Evolutionary conservation across 2,888 invertebrate species (phyloP), one percentile per base, ranked within the genome.

Genomic region (Orchestes rusci): DNA sequence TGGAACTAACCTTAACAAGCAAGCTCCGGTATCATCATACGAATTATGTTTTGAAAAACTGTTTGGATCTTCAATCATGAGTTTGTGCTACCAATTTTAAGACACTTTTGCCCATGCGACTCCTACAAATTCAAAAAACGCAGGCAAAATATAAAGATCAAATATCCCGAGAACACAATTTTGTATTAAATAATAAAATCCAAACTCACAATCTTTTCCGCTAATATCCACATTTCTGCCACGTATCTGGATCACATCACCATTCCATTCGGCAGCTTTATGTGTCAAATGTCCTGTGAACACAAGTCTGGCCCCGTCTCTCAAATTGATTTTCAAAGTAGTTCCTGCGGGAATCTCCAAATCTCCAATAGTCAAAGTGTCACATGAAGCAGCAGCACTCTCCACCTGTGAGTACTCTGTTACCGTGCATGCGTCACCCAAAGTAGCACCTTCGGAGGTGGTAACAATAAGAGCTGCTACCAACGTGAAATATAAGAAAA

Each of bases 261-360:
- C 45, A 28, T 31, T 27, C 45, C 41, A 45, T 27, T 45, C 41
- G 7, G 30, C 37, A 8, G 37, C 32, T 37, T 30, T 33, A 16
- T 45, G 45, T 4, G 36, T 41, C 10, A 45, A n/a, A 35, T 41
- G 41, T 3, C 45, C 40, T 16, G 40, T 37, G 32, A 45, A 45
- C 27, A 45, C 28, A 7, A 45, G 12, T 8, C 23, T 40, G n/a
- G 45, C 40, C 7, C 45, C 41, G 16, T 36, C 37, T 19, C 32
- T 41, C 18, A 45, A 23, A 3, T 5, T 18, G 7, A 45, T 45
- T 17, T 13, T 8, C 28, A 45, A 23, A 5, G 40, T 41, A 2
- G 41, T 45, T 27, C 27, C n/a, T 18, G 20, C 31, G 10, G 40
- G 45, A 30, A 45, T 45, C 7, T 31, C 40, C 12, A 45, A 28